Conservation (phyloP, 30 jellyfish, hydroid and myxozoan species). For the Hydractinia echinata region DNA sequence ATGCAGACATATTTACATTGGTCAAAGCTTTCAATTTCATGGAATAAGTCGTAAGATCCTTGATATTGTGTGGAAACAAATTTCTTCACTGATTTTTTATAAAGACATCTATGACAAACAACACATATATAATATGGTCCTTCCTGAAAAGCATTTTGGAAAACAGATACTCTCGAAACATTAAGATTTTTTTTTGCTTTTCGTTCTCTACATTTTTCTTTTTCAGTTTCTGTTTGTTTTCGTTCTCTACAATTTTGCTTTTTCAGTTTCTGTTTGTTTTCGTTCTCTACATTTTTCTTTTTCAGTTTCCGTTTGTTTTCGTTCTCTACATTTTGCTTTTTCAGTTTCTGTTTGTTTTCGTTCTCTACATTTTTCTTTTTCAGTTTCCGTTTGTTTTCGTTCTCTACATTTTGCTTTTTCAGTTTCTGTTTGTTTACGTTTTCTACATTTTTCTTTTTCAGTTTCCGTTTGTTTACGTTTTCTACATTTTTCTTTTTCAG, state of each 20-base stretch:
- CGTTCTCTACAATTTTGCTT: background rate
- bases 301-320: too few relatives aligned
- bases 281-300: too few relatives aligned
- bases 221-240: background rate
- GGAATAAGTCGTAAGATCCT: background rate
- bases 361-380: too few relatives aligned
- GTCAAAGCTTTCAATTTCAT: constrained; percentile 1
- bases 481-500: too few relatives aligned
- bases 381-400: too few relatives aligned
- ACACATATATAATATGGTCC: constrained; percentile 38
- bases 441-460: too few relatives aligned
- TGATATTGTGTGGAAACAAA: background rate
- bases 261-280: background rate
- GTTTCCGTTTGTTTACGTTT: too few relatives aligned
- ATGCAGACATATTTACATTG: background rate
- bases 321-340: too few relatives aligned
- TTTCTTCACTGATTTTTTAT: constrained; percentile 17
- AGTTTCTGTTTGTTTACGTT: too few relatives aligned
- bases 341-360: too few relatives aligned
- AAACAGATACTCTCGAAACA: background rate
- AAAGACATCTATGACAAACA: constrained; percentile 32
- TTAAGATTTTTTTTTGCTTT: background rate
- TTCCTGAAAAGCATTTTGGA: background rate
- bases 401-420: too few relatives aligned
- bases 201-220: background rate